phyloP scores from a whole-genome alignment of 2,113 vertebrate species.

The Ivindomyrus marchei region DNA sequence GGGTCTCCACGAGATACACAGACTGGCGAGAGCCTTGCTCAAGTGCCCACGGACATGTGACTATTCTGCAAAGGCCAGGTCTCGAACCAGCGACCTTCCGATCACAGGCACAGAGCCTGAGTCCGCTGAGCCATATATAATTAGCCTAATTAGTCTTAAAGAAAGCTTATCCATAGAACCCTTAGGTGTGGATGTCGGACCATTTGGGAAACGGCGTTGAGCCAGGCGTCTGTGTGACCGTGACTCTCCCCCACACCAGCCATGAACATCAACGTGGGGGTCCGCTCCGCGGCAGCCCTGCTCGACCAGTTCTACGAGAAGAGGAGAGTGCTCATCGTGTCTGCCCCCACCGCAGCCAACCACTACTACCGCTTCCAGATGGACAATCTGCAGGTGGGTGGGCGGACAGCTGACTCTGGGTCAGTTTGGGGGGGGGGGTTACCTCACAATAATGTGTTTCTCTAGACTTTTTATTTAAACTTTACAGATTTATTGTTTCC shows the following conservation, averaged over 20 bases:
- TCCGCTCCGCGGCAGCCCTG: conserved; percentile 80
- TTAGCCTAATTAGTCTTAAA: background rate
- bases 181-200: background rate
- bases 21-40: background rate
- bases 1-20: background rate
- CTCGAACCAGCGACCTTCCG: background rate
- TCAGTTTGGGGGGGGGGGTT: background rate
- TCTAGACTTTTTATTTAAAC: background rate
- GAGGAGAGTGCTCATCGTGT: conserved; percentile 84
- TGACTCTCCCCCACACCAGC: conserved; percentile 60
- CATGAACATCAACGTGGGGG: conserved; percentile 89
- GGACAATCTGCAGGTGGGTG: conserved; percentile 85
- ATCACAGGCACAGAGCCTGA: background rate
- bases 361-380: conserved; percentile 90
- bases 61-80: background rate
- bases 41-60: background rate
- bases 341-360: conserved; percentile 86
- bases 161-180: background rate
- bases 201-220: background rate
- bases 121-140: background rate
- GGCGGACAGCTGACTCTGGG: background rate
- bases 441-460: background rate
- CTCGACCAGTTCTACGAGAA: conserved; percentile 98
- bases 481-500: background rate
- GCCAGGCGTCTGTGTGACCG: background rate